Base-by-base conservation (phyloP, 2,797 vertebrate species). In the Pangasius sanitwongsei region DNA sequence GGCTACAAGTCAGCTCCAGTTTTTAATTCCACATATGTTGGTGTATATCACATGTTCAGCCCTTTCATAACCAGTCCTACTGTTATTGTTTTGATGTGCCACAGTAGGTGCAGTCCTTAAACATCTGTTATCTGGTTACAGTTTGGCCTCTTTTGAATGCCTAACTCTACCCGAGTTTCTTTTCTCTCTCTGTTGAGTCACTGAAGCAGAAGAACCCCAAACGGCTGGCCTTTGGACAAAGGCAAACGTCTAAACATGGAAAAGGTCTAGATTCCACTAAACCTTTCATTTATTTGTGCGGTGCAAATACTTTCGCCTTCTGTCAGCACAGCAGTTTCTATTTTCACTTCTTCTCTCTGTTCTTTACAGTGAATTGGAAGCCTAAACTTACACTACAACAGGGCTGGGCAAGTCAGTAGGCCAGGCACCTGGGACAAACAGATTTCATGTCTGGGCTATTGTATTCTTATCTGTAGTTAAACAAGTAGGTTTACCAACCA, bases 281-380 rank as follows among this genome's bases (percentile, higher is more conserved):
- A 91, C 83, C 75, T 80, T 74, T 59, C 57, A 89, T 91, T 89
- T 90, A 88, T 88, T 88, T 88, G 87, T 85, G 50, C 6, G 69
- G 72, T 44, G 50, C 55, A 90, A 87, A 89, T 89, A 50, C 88
- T 86, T 87, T 88, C 37, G 6, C 37, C 6, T 37, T 53, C 61
- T 50, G 83, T 89, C 80, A 31, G 61, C 81, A 18, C 8, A 48
- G 57, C 69, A 59, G 78, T 89, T 86, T 87, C 74, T 90, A 74
- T 91, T 89, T 90, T 83, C 81, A 87, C 44, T 85, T 34, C 28
- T 82, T 53, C 50, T 1, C 55, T 74, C 63, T 63, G 44, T 53
- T 72, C 31, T 74, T 25, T 44, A 34, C 34, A 59, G 48, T 55
- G 31, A 74, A 28, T 48, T 63, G 86, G 74, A 70, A 28, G n/a